phyloP scores from a whole-genome alignment of 1,140 invertebrate species.

The Tetragonula clypearis region DNA sequence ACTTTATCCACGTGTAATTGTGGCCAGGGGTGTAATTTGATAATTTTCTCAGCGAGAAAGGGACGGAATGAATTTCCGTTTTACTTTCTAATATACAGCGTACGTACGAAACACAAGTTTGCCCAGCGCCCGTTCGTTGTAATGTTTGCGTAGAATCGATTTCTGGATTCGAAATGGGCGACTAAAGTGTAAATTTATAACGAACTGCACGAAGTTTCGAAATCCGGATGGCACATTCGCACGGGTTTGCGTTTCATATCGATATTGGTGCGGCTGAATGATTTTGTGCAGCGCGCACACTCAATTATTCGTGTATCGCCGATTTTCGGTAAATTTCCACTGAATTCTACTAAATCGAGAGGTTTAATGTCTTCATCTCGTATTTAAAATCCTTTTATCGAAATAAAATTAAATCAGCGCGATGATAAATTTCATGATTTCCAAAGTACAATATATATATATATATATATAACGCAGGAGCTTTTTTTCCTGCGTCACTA shows the following conservation, averaged over 20 bases:
- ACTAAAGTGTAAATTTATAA: conserved; percentile 22
- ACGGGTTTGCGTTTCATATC: not conserved
- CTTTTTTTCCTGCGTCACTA: too few relatives aligned
- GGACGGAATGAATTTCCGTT: too few relatives aligned
- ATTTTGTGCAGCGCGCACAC: not conserved
- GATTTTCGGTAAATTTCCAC: not conserved
- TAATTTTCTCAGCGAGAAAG: not conserved
- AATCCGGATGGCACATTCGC: conserved; percentile 1
- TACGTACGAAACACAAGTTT: not conserved
- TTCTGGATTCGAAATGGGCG: not conserved
- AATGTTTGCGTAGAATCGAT: not conserved
- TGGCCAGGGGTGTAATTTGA: too few relatives aligned
- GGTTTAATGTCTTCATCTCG: too few relatives aligned
- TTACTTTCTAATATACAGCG: not conserved
- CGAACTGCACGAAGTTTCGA: conserved; percentile 8
- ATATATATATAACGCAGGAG: too few relatives aligned
- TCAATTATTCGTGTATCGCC: not conserved
- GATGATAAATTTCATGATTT: not conserved
- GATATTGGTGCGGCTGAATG: conserved; percentile 9
- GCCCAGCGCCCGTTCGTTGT: too few relatives aligned
- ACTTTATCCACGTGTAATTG: too few relatives aligned
- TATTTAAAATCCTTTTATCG: not conserved
- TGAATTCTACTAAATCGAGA: not conserved
- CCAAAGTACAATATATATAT: too few relatives aligned
- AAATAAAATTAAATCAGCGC: not conserved